These are phyloP conservation scores for Psococerastis gibbosa DNA, from an alignment of 2,888 invertebrate species.

Conservation along the genomic window DNA sequence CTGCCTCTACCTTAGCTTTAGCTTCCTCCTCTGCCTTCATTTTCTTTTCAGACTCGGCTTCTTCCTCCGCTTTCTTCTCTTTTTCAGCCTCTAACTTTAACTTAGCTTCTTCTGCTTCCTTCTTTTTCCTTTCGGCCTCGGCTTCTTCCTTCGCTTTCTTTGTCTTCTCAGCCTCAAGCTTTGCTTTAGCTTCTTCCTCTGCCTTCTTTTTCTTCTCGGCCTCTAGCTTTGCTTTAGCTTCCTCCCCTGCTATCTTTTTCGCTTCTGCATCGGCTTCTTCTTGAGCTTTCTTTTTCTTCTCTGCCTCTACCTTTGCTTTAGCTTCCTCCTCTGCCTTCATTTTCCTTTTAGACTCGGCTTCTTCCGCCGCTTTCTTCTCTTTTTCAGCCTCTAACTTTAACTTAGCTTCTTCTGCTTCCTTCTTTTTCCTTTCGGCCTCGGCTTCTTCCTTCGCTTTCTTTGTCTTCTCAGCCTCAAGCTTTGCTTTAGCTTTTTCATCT, in stretches of 20 bases:
- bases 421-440: conserved; percentile 8
- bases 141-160: conserved; percentile 15
- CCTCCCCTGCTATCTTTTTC: conserved; percentile 14
- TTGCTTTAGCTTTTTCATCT: conserved; percentile 12
- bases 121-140: conserved; percentile 15
- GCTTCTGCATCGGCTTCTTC: conserved; percentile 12
- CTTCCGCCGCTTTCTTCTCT: conserved; percentile 10
- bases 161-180: conserved; percentile 16
- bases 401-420: conserved; percentile 10
- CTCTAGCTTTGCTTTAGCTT: conserved; percentile 16
- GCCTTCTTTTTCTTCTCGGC: conserved; percentile 17
- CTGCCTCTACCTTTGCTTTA: conserved; percentile 12
- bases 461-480: conserved; percentile 10
- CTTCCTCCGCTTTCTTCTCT: conserved; percentile 13
- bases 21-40: conserved; percentile 13
- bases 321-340: conserved; percentile 9
- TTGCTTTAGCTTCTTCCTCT: conserved; percentile 16
- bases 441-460: conserved; percentile 14
- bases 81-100: conserved; percentile 14
- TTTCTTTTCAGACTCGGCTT: conserved; percentile 14
- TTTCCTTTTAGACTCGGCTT: too few relatives aligned
- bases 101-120: conserved; percentile 15
- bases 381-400: conserved; percentile 9
- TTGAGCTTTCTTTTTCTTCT: conserved; percentile 12
- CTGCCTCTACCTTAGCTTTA: conserved; percentile 13